Evolutionary conservation across 2,888 invertebrate species (phyloP).

Genomic region (Micoletzkya japonica): DNA sequence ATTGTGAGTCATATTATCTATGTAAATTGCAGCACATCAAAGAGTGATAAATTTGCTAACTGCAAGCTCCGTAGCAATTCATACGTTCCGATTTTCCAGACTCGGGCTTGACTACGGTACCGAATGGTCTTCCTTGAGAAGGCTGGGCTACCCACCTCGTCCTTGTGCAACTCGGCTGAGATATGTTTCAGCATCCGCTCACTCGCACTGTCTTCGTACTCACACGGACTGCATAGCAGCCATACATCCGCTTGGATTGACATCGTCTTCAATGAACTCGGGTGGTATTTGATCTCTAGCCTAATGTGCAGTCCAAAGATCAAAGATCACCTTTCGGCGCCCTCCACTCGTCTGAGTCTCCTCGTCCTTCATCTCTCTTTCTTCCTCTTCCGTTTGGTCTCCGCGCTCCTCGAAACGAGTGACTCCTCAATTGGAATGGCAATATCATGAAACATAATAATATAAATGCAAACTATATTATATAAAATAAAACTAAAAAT

Average conservation of each 20-base stretch:
- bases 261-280: neutral
- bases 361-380: slow-evolving; percentile 22
- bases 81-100: too few species aligned
- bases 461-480: neutral
- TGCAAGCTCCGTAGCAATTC: neutral
- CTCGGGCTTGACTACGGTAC: neutral
- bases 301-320: neutral
- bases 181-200: slow-evolving; percentile 26
- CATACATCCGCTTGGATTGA: slow-evolving; percentile 16
- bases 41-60: neutral
- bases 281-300: neutral
- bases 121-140: neutral
- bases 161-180: slow-evolving; percentile 19
- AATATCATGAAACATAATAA: too few species aligned
- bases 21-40: neutral
- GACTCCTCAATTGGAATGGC: neutral
- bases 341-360: slow-evolving; percentile 26
- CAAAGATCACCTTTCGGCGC: neutral
- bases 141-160: neutral
- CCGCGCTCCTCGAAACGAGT: slow-evolving; percentile 10
- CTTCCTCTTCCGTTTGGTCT: slow-evolving; percentile 14
- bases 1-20: neutral
- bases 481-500: neutral
- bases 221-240: neutral
- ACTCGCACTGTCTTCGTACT: slow-evolving; percentile 11